Evolutionary conservation across 2,113 vertebrate genomes (phyloP), one percentile per base, ranked within the genome.

Genomic region (Candoia aspera): DNA sequence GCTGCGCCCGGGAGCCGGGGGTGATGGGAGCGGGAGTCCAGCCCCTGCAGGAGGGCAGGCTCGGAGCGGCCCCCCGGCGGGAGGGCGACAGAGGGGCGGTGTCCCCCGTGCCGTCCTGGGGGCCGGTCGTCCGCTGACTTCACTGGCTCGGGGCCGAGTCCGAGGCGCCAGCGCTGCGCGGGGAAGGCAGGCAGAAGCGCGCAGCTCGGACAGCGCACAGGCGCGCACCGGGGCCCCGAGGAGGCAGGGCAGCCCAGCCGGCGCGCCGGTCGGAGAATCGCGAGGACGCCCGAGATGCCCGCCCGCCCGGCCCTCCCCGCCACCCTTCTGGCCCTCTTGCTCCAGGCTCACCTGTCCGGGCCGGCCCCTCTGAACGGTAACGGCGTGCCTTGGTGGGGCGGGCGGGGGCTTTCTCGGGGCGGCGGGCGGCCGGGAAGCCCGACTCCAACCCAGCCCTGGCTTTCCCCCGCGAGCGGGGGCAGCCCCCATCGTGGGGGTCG

Each of bases 321-420:
- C 85, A 17, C 94, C n/a, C 92, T 96, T 59, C 94, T 97, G n/a
- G 62, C 94, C 88, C 57, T 97, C 93, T 42, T 96, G 95, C 90
- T 95, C 86, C 87, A 93, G 95, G 90, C 24, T 49, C 96, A 93
- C 88, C 91, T 90, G 60, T 95, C 94, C 85, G 0, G 64, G 87
- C 90, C 95, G 79, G 96, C 96, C 15, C 94, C 97, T 3, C 79
- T 94, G 92, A 97, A 98, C 83, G 97, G 97, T 98, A 97, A 98
- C 15, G 2, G 17, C n/a, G n/a, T 6, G 68, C 33, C 68, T 37
- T 2, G 68, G 68, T 33, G 68, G 15, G 68, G 33, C 93, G 95
- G 86, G 64, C 42, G 42, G 42, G 42, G 94, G 95, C 92, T 83
- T 55, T 9, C 12, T 33, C 6, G 85, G 53, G 29, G 1, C 6